phyloP scores from a whole-genome alignment of 2,888 invertebrate genomes.

The Stratiomys singularior region DNA sequence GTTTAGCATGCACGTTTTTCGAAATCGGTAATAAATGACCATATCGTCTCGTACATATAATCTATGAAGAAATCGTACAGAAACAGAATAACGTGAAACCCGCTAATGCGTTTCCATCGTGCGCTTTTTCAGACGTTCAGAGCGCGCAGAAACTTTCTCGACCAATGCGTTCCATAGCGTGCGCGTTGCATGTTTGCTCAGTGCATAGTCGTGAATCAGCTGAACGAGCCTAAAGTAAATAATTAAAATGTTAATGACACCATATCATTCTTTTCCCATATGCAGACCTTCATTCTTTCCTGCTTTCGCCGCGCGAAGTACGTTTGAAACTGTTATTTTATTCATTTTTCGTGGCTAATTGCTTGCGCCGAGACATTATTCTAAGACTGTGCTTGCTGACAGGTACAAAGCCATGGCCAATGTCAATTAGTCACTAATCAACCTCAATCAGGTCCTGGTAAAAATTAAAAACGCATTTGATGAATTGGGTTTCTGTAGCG shows the following conservation, averaged over 20 bases:
- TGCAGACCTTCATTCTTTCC: too few relatives aligned
- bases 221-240: constrained; percentile 27
- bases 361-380: too few relatives aligned
- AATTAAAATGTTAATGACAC: constrained; percentile 35
- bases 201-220: constrained; percentile 4
- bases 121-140: not conserved
- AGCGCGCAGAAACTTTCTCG: constrained; percentile 24
- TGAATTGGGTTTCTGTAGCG: too few relatives aligned
- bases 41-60: not conserved
- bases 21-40: not conserved
- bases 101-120: not conserved
- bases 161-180: not conserved
- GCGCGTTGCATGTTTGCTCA: constrained; percentile 29
- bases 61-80: not conserved
- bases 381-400: too few relatives aligned
- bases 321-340: too few relatives aligned
- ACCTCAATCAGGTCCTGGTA: too few relatives aligned
- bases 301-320: too few relatives aligned
- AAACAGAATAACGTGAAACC: not conserved
- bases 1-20: constrained; percentile 11
- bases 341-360: too few relatives aligned
- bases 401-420: too few relatives aligned
- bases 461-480: too few relatives aligned
- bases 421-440: too few relatives aligned
- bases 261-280: too few relatives aligned